phyloP scores from a whole-genome alignment of 2,888 invertebrate genomes.

The Drepana falcataria region DNA sequence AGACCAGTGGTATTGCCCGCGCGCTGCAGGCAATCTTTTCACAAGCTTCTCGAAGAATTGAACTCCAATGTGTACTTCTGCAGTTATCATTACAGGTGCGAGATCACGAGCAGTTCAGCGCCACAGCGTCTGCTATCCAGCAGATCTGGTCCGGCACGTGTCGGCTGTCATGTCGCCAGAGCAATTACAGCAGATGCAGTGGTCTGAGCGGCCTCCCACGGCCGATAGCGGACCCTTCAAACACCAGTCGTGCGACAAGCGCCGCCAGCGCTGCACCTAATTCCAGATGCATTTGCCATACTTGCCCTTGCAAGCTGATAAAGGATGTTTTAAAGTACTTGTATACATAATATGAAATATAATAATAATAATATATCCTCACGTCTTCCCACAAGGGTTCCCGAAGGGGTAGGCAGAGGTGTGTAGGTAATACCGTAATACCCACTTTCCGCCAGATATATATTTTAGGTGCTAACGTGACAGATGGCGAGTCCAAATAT shows the following conservation, averaged over 20 bases:
- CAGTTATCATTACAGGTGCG: constrained; percentile 22
- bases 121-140: constrained; percentile 34
- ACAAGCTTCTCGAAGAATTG: too few relatives aligned
- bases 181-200: constrained; percentile 14
- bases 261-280: constrained; percentile 8
- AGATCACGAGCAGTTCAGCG: constrained; percentile 25
- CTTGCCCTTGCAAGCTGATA: constrained; percentile 43
- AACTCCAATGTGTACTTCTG: too few relatives aligned
- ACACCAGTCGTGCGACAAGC: not conserved
- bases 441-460: too few relatives aligned
- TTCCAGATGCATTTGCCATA: constrained; percentile 34
- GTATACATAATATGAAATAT: not conserved
- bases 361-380: too few relatives aligned
- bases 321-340: constrained; percentile 32
- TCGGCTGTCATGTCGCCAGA: constrained; percentile 31
- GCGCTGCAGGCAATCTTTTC: too few relatives aligned
- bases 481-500: too few relatives aligned
- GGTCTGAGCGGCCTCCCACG: constrained; percentile 11
- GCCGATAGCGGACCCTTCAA: constrained; percentile 1
- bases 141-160: constrained; percentile 49
- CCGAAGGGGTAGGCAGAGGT: too few relatives aligned
- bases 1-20: too few relatives aligned
- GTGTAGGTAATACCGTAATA: too few relatives aligned
- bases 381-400: too few relatives aligned
- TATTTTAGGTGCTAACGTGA: too few relatives aligned